phyloP scores from a whole-genome alignment of 2,888 invertebrate species.

The Pediacus dermestoides region DNA sequence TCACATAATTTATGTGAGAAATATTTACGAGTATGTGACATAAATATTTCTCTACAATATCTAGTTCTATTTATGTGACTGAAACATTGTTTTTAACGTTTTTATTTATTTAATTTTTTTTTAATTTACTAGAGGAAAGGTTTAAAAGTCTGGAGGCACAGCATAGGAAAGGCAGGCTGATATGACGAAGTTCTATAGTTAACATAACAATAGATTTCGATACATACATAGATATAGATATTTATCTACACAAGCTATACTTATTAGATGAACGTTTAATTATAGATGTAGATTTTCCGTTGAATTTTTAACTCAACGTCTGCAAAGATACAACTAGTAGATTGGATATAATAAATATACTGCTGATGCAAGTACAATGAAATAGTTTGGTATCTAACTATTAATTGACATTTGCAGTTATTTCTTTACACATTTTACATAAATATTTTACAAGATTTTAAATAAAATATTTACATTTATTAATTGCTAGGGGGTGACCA shows the following conservation, averaged over 20 bases:
- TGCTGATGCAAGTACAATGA: too few species aligned
- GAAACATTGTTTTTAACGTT: not conserved
- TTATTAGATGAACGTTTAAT: too few species aligned
- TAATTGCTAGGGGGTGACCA: too few species aligned
- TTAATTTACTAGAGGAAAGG: constrained; percentile 8
- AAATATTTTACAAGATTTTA: constrained; percentile 10
- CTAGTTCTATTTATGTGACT: constrained; percentile 6
- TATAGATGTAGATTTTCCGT: too few species aligned
- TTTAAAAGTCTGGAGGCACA: constrained; percentile 37
- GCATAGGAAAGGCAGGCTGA: constrained; percentile 43
- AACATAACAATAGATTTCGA: too few species aligned
- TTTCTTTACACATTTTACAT: constrained; percentile 2
- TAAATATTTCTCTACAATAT: too few species aligned
- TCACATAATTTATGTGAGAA: not conserved
- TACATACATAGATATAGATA: too few species aligned
- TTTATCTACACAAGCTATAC: too few species aligned
- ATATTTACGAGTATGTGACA: not conserved
- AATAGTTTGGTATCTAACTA: constrained; percentile 20
- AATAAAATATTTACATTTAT: too few species aligned
- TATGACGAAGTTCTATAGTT: constrained; percentile 36
- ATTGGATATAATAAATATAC: too few species aligned
- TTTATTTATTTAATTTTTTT: constrained; percentile 1
- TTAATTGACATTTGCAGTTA: constrained; percentile 32
- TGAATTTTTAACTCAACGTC: too few species aligned
- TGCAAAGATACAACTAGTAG: too few species aligned